These are phyloP conservation scores for Rhinatrema bivittatum DNA, from an alignment of 2,797 vertebrate species.

Conservation along the genomic window DNA sequence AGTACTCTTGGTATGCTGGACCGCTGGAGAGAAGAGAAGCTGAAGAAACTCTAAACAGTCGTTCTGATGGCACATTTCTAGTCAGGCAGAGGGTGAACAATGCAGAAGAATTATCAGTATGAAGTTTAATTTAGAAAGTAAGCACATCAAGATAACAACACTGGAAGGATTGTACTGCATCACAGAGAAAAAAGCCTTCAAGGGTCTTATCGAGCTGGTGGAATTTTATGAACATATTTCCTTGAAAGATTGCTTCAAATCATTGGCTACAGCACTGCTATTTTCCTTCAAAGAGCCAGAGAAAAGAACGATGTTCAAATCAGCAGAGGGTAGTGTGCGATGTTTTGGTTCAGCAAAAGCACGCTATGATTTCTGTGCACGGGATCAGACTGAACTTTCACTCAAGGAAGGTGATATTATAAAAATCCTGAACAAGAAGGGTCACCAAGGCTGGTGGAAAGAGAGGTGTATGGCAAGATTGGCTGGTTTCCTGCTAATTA, in stretches of 20 bases:
- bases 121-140: constrained; percentile 83
- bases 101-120: constrained; percentile 84
- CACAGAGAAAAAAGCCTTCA: constrained; percentile 88
- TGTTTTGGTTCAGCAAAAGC: constrained; percentile 72
- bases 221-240: constrained; percentile 80
- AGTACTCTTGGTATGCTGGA: constrained; percentile 84
- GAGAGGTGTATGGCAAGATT: constrained; percentile 88
- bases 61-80: constrained; percentile 82
- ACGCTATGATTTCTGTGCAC: constrained; percentile 83
- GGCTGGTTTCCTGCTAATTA: constrained; percentile 90
- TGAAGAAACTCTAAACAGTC: constrained; percentile 62
- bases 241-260: constrained; percentile 84
- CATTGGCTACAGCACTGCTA: constrained; percentile 71
- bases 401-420: constrained; percentile 82
- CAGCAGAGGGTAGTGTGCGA: constrained; percentile 41
- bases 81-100: constrained; percentile 81
- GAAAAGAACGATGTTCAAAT: constrained; percentile 37
- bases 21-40: constrained; percentile 77
- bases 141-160: constrained; percentile 84
- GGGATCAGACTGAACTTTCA: constrained; percentile 80
- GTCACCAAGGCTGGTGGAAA: constrained; percentile 85
- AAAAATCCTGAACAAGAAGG: constrained; percentile 84
- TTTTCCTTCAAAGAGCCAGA: constrained; percentile 77
- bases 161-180: constrained; percentile 76
- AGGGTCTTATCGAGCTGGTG: constrained; percentile 74